These are phyloP conservation scores for Esperia sulphurella DNA, from an alignment of 2,888 invertebrate species.

Conservation along the genomic window DNA sequence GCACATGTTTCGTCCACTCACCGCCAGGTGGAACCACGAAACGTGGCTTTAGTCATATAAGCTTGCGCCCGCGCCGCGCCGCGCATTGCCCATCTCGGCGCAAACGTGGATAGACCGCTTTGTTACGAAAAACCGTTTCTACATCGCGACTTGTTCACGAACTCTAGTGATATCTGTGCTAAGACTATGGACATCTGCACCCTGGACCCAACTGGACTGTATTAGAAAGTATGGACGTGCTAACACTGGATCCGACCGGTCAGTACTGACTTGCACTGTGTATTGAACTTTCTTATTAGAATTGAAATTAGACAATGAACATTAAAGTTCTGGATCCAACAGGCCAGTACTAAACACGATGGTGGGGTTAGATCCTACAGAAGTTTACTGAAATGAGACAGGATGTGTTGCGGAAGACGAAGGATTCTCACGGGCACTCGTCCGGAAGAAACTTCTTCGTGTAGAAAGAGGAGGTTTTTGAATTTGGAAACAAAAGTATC, in stretches of 20 bases:
- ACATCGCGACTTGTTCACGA: conserved; percentile 43
- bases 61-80: conserved; percentile 38
- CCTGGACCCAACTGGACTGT: conserved; percentile 72
- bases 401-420: conserved; percentile 73
- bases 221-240: conserved; percentile 58
- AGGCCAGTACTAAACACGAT: conserved; percentile 61
- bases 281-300: conserved; percentile 34
- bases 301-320: conserved; percentile 33
- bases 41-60: conserved; percentile 62
- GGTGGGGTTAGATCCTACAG: conserved; percentile 69
- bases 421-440: conserved; percentile 63
- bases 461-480: conserved; percentile 64
- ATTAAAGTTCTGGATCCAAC: conserved; percentile 58
- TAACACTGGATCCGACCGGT: conserved; percentile 65
- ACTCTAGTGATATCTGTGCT: conserved; percentile 59
- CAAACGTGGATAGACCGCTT: conserved; percentile 50
- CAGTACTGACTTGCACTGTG: conserved; percentile 43
- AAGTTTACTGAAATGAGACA: conserved; percentile 61
- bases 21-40: conserved; percentile 54
- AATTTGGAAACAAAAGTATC: conserved; percentile 17
- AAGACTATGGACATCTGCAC: conserved; percentile 63
- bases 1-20: conserved; percentile 43
- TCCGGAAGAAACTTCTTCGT: conserved; percentile 70
- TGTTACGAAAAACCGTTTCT: conserved; percentile 26
- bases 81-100: conserved; percentile 62